Conservation (phyloP, 2,888 invertebrate species). For the Diarsia rubi region DNA sequence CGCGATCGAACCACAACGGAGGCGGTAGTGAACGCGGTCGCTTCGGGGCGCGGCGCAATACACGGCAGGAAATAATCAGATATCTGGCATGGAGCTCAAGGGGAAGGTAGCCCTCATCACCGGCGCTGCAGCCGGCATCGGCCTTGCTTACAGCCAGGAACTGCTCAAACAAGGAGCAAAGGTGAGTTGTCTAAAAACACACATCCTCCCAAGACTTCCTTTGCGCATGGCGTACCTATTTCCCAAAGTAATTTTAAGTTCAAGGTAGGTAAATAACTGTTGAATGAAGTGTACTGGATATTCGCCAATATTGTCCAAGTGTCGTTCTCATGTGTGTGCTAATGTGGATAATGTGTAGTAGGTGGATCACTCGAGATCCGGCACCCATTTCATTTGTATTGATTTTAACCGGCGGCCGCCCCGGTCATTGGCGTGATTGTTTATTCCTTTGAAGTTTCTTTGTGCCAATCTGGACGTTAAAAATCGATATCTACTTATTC, state of each 20-base stretch:
- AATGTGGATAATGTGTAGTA: conserved; percentile 30
- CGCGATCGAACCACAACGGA: conserved; percentile 85
- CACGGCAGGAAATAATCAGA: conserved; percentile 69
- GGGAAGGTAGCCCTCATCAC: conserved; percentile 94
- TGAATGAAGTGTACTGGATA: conserved; percentile 76
- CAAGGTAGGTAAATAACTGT: conserved; percentile 84
- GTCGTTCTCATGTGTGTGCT: conserved; percentile 33
- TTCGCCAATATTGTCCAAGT: conserved; percentile 65
- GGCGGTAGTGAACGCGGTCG: conserved; percentile 76
- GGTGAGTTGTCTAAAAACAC: conserved; percentile 82
- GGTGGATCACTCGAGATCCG: conserved; percentile 50
- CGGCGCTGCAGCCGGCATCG: conserved; percentile 94
- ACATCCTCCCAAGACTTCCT: conserved; percentile 46
- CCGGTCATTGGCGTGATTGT: conserved; percentile 75
- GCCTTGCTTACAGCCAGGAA: conserved; percentile 93
- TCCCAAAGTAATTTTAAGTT: conserved; percentile 76
- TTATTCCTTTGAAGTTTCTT: conserved; percentile 74
- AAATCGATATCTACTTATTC: conserved; percentile 23
- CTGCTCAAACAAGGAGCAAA: conserved; percentile 94
- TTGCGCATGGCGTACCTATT: conserved; percentile 66
- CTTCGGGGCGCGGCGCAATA: conserved; percentile 78
- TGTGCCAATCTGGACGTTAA: conserved; percentile 50
- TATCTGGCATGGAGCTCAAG: conserved; percentile 92
- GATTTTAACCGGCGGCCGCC: conserved; percentile 84
- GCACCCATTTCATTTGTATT: conserved; percentile 80